Percentiles rank a stretch among this genome's conserved stretches.
Evolutionary conservation across 1,140 invertebrate species (phyloP).

Genomic region (Aphis gossypii): DNA sequence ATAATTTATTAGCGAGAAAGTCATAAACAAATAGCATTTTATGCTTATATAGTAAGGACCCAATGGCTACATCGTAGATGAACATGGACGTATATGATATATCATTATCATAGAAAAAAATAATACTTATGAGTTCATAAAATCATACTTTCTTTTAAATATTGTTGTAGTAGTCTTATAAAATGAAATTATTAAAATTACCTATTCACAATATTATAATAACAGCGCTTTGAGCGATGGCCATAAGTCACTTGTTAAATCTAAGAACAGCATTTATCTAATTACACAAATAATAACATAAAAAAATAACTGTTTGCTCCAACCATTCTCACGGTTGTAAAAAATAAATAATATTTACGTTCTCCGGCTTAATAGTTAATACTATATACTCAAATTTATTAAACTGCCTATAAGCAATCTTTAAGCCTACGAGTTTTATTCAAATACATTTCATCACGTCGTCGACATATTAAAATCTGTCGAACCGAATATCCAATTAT

Average conservation of each 20-base stretch:
- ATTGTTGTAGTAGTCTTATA: neutral
- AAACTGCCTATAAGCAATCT: neutral
- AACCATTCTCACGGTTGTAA: neutral
- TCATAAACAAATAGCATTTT: conserved; percentile 3
- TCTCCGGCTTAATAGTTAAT: neutral
- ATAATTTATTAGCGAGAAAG: conserved; percentile 1
- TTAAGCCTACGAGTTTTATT: neutral
- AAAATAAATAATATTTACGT: neutral
- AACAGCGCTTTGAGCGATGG: neutral
- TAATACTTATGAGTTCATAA: neutral
- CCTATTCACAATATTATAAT: neutral
- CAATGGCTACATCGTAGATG: neutral
- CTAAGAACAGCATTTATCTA: neutral
- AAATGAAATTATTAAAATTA: conserved; percentile 6
- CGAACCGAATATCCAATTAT: neutral
- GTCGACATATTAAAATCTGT: neutral
- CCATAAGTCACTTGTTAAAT: neutral
- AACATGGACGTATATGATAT: neutral
- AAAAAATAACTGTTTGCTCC: neutral
- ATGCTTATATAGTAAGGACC: neutral
- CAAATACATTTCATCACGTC: neutral
- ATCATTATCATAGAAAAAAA: neutral
- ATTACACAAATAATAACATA: neutral
- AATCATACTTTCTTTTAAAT: neutral
- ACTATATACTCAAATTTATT: neutral